Percentiles rank a stretch among this genome's conserved stretches.
Conservation (phyloP, 2,888 invertebrate genomes). For the Drosophila gaucha region DNA sequence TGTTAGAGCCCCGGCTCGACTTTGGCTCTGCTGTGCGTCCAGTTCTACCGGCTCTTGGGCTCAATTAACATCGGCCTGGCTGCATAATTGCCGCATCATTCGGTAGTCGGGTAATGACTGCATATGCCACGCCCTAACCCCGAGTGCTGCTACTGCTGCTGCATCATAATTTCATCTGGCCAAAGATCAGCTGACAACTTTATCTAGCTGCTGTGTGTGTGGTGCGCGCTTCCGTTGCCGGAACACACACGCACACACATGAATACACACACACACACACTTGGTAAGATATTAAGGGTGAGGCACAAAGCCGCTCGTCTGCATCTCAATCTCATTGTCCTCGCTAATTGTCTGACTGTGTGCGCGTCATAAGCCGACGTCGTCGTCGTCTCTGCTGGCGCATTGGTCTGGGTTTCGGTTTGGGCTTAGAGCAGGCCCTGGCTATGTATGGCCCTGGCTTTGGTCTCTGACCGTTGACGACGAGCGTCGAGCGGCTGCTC, state of each 20-base stretch:
- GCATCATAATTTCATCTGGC: slow-evolving; percentile 44
- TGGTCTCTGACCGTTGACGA: slow-evolving; percentile 36
- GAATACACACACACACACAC: slow-evolving; percentile 2
- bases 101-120: slow-evolving; percentile 59
- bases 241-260: slow-evolving; percentile 62
- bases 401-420: slow-evolving; percentile 50
- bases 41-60: slow-evolving; percentile 16
- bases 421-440: slow-evolving; percentile 24
- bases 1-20: slow-evolving; percentile 29
- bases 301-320: slow-evolving; percentile 63
- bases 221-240: slow-evolving; percentile 73
- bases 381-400: slow-evolving; percentile 57
- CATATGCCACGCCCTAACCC: slow-evolving; percentile 56
- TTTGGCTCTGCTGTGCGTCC: slow-evolving; percentile 1
- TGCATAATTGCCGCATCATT: slow-evolving; percentile 73
- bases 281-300: slow-evolving; percentile 43
- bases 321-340: slow-evolving; percentile 80
- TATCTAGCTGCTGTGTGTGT: slow-evolving; percentile 70
- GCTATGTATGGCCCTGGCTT: slow-evolving; percentile 21
- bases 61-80: slow-evolving; percentile 60
- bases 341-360: slow-evolving; percentile 76
- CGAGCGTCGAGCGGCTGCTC: slow-evolving; percentile 32
- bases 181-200: slow-evolving; percentile 79
- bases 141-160: slow-evolving; percentile 10
- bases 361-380: slow-evolving; percentile 74